Conservation (phyloP, 2,888 invertebrate genomes). For the Drosophila prostipennis region DNA sequence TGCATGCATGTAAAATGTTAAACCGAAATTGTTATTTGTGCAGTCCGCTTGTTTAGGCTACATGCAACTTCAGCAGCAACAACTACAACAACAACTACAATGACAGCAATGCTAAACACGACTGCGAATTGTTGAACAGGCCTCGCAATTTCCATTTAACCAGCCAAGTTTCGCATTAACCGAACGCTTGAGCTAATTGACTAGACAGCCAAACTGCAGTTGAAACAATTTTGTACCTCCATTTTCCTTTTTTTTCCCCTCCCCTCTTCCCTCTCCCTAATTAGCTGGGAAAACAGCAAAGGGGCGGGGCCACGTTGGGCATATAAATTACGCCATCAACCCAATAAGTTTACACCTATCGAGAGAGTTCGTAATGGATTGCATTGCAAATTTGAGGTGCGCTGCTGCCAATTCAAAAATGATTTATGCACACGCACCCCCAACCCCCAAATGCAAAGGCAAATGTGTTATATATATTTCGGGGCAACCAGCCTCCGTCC, state of each 20-base stretch:
- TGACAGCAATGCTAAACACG: constrained; percentile 42
- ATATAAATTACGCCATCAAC: constrained; percentile 47
- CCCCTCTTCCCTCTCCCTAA: constrained; percentile 38
- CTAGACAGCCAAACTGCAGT: constrained; percentile 57
- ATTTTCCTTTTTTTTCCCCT: neutral
- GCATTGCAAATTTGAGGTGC: constrained; percentile 47
- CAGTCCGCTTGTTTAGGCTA: constrained; percentile 68
- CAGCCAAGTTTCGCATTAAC: constrained; percentile 49
- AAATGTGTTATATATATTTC: constrained; percentile 26
- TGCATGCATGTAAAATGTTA: constrained; percentile 61
- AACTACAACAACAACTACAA: constrained; percentile 31
- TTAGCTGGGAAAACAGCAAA: constrained; percentile 57
- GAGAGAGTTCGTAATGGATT: constrained; percentile 35
- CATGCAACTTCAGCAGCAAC: constrained; percentile 56
- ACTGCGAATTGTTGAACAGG: constrained; percentile 64
- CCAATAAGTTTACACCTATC: constrained; percentile 53
- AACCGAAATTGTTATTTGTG: constrained; percentile 74
- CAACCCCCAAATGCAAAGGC: neutral
- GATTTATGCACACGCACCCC: constrained; percentile 41
- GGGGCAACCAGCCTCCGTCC: constrained; percentile 6
- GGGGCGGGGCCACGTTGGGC: constrained; percentile 41
- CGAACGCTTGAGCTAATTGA: constrained; percentile 62
- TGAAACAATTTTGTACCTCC: constrained; percentile 31
- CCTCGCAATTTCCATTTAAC: constrained; percentile 62
- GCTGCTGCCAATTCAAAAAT: constrained; percentile 51